Evolutionary conservation across 2,113 vertebrate species (phyloP).

Genomic region (Albula glossodonta): DNA sequence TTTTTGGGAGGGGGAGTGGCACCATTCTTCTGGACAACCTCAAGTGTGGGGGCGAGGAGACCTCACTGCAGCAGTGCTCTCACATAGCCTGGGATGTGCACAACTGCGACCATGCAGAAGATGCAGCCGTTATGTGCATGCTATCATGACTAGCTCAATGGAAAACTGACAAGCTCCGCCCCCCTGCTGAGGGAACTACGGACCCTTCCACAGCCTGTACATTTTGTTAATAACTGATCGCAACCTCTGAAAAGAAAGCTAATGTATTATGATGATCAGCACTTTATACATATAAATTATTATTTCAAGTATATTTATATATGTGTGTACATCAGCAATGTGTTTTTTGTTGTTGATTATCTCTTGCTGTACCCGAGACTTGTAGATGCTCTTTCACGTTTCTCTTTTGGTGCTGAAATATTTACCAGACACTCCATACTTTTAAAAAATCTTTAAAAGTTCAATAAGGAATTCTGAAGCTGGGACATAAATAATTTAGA

Average conservation of each 20-base stretch:
- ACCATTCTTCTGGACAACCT: constrained; percentile 92
- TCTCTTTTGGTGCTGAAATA: constrained; percentile 42
- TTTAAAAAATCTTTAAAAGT: constrained; percentile 30
- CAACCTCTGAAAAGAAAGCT: constrained; percentile 45
- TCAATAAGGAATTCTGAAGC: constrained; percentile 30
- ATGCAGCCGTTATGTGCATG: constrained; percentile 81
- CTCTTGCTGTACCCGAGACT: constrained; percentile 47
- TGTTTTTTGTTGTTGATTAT: constrained; percentile 46
- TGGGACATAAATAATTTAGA: constrained; percentile 35
- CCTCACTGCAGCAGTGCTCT: constrained; percentile 81
- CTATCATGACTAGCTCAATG: constrained; percentile 63
- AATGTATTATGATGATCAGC: constrained; percentile 66
- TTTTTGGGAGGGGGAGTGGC: constrained; percentile 81
- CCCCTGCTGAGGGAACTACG: constrained; percentile 12
- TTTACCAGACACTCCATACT: constrained; percentile 34
- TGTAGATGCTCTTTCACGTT: constrained; percentile 23
- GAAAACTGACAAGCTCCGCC: neutral
- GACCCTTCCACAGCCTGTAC: constrained; percentile 53
- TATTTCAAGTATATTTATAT: constrained; percentile 31
- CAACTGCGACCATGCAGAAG: constrained; percentile 95
- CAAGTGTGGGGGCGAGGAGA: constrained; percentile 86
- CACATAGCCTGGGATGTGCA: constrained; percentile 91
- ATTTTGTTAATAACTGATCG: constrained; percentile 73
- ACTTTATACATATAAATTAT: constrained; percentile 69
- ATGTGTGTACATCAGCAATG: constrained; percentile 39